Percentiles rank a stretch among this genome's conserved stretches.
Evolutionary conservation across 2,888 invertebrate species (phyloP).

Genomic region (Onchidella celtica): DNA sequence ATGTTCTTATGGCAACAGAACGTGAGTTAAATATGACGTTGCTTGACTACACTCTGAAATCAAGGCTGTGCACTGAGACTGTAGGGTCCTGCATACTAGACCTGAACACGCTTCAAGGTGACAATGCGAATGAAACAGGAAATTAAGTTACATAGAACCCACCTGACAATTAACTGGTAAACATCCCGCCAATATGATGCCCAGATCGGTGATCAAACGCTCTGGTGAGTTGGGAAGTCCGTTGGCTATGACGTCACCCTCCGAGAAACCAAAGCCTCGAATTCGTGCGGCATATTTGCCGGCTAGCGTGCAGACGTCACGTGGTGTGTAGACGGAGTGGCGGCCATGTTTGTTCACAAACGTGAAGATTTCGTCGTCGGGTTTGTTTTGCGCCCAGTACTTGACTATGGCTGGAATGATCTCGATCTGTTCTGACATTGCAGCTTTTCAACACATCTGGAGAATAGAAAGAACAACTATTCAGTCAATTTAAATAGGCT

Average conservation of each 20-base stretch:
- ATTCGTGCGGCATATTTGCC: conserved; percentile 17
- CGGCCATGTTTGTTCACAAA: conserved; percentile 38
- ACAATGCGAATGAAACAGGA: too few relatives aligned
- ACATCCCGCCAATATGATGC: conserved; percentile 45
- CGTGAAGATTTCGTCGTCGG: conserved; percentile 7
- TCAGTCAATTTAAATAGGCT: too few relatives aligned
- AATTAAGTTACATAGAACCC: too few relatives aligned
- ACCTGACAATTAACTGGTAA: conserved; percentile 42
- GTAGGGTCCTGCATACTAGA: too few relatives aligned
- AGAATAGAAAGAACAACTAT: neutral
- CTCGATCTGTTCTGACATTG: neutral
- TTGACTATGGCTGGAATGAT: neutral
- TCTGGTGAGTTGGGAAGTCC: conserved; percentile 49
- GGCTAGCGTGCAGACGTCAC: neutral
- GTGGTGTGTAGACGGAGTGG: neutral
- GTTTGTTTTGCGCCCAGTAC: conserved; percentile 17
- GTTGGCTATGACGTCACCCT: conserved; percentile 49
- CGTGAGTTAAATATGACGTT: too few relatives aligned
- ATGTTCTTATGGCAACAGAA: too few relatives aligned
- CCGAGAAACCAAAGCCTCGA: conserved; percentile 22
- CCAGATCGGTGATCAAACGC: conserved; percentile 44
- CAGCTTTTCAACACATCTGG: too few relatives aligned
- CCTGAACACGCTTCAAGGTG: too few relatives aligned
- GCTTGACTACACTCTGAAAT: too few relatives aligned
- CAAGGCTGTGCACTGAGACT: too few relatives aligned